Evolutionary conservation across 2,113 vertebrate genomes (phyloP), one percentile per base, ranked within the genome.

Genomic region (Pterocles gutturalis): DNA sequence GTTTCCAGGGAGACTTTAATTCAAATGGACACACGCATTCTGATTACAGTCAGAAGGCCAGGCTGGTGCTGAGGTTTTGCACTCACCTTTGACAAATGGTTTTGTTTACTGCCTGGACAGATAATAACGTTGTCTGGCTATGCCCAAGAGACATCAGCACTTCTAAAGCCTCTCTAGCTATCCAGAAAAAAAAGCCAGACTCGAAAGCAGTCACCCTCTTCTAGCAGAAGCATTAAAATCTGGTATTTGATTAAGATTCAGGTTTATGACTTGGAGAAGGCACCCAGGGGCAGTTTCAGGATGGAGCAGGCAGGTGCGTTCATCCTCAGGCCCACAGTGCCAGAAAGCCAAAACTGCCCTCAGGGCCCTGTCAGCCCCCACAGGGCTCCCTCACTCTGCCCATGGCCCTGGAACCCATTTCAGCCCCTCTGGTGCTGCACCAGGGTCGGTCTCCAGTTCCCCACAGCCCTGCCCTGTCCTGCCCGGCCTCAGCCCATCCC

Each of bases 221-320:
- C 89, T 73, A 60, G 81, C 77, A 96, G 84, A 93, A 94, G 55
- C 67, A 84, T 93, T 87, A 73, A 81, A 78, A 48, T 36, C 51
- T 2, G 7, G 12, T 45, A 54, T 73, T 89, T 1, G 2, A 61
- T 77, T 38, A 66, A 65, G 43, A n/a, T 65, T 82, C 64, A 62
- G 83, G 67, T 86, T 89, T 77, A 83, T 25, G 72, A 57, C 36
- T 55, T 41, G 28, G 62, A 57, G 53, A 12, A 69, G 45, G 45
- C 54, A 12, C 53, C 20, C 15, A 0, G 7, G 78, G 67, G 60
- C 41, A 38, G 67, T 33, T 34, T 57, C 1, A 0, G 65, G n/a
- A 4, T 2, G 9, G 54, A 53, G 72, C 49, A n/a, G 31, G 54
- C 58, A 70, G 89, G 45, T 31, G 49, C 0, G 3, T 24, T 25